phyloP scores from a whole-genome alignment of 2,888 invertebrate genomes.

The Ecdyonurus torrentis region DNA sequence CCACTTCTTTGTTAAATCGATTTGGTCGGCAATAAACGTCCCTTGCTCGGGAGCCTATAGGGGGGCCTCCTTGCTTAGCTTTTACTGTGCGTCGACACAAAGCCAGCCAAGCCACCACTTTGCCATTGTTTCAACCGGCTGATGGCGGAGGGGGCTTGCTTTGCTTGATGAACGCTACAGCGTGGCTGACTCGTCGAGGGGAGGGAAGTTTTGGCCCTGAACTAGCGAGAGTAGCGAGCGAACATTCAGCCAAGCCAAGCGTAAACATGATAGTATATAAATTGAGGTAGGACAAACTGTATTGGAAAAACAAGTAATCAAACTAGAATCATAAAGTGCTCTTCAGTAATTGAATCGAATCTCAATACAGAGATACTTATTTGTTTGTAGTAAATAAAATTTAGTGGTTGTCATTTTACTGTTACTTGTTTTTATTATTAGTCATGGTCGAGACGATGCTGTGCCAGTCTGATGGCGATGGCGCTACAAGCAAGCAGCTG shows the following conservation, averaged over 20 bases:
- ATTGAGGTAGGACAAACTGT: no score
- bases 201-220: neutral
- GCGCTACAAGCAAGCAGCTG: neutral
- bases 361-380: neutral
- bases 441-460: neutral
- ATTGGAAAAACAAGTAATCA: no score
- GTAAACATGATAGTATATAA: neutral
- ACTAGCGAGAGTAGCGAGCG: neutral
- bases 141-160: neutral
- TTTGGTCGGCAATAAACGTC: neutral
- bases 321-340: no score
- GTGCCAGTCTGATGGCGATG: neutral
- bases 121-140: neutral
- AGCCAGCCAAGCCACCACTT: neutral
- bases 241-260: neutral
- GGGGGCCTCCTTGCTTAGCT: neutral
- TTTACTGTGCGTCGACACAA: neutral
- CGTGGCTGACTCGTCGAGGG: neutral
- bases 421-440: neutral
- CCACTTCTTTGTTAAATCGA: neutral
- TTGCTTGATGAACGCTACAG: neutral
- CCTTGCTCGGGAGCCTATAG: neutral
- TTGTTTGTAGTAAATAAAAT: neutral
- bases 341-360: no score
- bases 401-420: neutral